Base-by-base conservation (phyloP, 1,140 invertebrate genomes). In the Neotoxoptera formosana region DNA sequence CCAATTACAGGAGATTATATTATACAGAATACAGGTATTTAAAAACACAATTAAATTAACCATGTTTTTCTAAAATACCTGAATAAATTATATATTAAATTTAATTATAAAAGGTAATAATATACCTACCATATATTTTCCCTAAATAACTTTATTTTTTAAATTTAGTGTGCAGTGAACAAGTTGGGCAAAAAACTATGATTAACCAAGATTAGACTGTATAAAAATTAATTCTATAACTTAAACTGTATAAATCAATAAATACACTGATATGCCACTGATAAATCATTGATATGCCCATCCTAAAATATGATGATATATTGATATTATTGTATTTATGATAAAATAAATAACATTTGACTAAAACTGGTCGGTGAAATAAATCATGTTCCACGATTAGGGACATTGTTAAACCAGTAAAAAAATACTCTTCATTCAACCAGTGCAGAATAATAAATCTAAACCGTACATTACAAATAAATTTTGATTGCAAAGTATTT, bases 1-100 rank as follows among this genome's bases (percentile, higher is more conserved):
- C 96, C 97, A 94, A 96, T 96, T 84, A 98, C 98, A 56, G 96
- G 98, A 91, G 97, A 98, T 93, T 97, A 97, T 95, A 96, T 99
- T 94, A 97, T 98, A 81, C 96, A 97, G 94, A 96, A 97, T 94
- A 98, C 98, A 94, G 94, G 95, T 93, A 94, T 94, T n/a, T 20
- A n/a, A 76, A 53, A 76, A 76, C 7, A 76, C n/a, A n/a, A 17
- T n/a, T n/a, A 14, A n/a, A n/a, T n/a, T 76, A 14, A 67, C 30
- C 30, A 67, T n/a, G 60, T 67, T n/a, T 67, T 67, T 67, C 3
- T n/a, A 14, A 67, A 30, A 67, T 67, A 67, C 30, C 14, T 67
- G 60, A 67, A 67, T 51, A n/a, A 11, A 30, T 60, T 25, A 9
- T 60, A 30, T 23, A 60, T 60, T 30, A 30, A 25, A 56, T 56